Evolutionary conservation across 2,888 invertebrate genomes (phyloP).

Genomic region (Bombylius discolor): DNA sequence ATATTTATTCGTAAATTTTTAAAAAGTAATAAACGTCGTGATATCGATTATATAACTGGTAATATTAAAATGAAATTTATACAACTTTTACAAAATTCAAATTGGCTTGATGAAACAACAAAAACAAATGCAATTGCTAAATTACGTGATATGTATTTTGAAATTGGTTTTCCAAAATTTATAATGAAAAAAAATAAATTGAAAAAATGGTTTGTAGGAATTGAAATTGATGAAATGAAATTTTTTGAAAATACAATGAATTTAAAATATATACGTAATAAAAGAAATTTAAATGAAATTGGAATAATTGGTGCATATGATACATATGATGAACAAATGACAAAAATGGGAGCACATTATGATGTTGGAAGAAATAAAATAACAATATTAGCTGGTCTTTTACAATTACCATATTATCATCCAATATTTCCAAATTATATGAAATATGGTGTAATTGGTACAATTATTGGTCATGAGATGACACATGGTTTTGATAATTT

Average conservation of each 20-base stretch:
- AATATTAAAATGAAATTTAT: not conserved
- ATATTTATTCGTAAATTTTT: constrained; percentile 44
- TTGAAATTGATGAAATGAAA: not conserved
- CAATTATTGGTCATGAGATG: not conserved
- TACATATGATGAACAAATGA: not conserved
- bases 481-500: constrained; percentile 1
- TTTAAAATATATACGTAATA: not conserved
- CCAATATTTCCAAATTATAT: not conserved
- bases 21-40: not conserved
- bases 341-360: not conserved
- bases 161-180: constrained; percentile 1
- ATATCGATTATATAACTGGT: not conserved
- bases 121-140: not conserved
- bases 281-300: not conserved
- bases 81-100: not conserved
- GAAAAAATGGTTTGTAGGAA: not conserved
- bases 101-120: not conserved
- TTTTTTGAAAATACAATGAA: constrained; percentile 2
- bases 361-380: not conserved
- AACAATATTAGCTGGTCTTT: not conserved
- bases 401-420: constrained; percentile 2
- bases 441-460: constrained; percentile 2
- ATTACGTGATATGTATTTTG: not conserved
- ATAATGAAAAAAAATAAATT: not conserved
- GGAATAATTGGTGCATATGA: not conserved